Conservation (phyloP, 2,113 vertebrate species). For the Zapus hudsonius region DNA sequence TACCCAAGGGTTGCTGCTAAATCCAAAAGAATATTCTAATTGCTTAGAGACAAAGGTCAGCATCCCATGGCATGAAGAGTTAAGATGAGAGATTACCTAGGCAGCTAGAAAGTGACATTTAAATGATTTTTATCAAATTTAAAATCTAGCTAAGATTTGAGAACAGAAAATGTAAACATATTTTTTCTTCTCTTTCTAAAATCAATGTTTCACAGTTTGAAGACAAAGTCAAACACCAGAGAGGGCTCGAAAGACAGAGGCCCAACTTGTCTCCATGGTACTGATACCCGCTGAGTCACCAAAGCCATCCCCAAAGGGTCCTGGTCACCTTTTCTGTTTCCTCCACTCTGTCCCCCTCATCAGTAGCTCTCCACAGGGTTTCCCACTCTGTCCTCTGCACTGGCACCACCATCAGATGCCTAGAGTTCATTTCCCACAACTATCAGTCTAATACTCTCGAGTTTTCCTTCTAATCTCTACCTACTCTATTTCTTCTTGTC, state of each 20-base stretch:
- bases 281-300: neutral
- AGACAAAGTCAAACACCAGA: neutral
- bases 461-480: neutral
- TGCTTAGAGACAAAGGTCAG: neutral
- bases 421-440: neutral
- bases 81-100: neutral
- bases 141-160: conserved; percentile 13
- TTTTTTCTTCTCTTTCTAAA: neutral
- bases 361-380: fast-evolving
- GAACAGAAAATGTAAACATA: neutral
- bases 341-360: fast-evolving
- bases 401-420: fast-evolving
- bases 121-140: neutral
- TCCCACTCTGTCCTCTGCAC: neutral
- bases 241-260: neutral
- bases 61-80: neutral
- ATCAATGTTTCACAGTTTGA: neutral
- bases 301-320: neutral
- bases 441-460: neutral
- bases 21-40: neutral
- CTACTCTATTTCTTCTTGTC: neutral
- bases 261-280: neutral
- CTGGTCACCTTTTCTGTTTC: neutral
- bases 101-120: neutral
- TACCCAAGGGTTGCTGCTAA: neutral